These are phyloP conservation scores for Eupithecia subfuscata DNA, from an alignment of 2,888 invertebrate genomes.

Conservation along the genomic window DNA sequence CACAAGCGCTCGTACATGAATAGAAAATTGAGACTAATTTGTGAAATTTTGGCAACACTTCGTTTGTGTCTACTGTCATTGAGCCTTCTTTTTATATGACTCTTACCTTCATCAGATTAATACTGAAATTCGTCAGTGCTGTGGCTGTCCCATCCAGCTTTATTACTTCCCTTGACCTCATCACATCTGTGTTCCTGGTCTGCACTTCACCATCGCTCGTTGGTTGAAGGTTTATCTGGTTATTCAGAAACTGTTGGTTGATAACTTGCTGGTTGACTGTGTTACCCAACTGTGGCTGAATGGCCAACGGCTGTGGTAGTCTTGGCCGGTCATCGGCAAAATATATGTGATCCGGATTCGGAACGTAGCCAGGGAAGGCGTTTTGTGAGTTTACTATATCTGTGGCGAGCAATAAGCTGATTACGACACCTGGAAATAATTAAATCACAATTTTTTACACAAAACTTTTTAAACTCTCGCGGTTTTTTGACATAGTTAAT, in stretches of 20 bases:
- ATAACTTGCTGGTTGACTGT: neutral
- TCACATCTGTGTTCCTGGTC: neutral
- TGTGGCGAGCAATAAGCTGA: conserved; percentile 14
- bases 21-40: too few species aligned
- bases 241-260: conserved; percentile 4
- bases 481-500: too few species aligned
- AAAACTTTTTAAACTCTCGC: too few species aligned
- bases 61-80: too few species aligned
- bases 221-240: neutral
- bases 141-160: conserved; percentile 25
- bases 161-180: conserved; percentile 11
- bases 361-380: conserved; percentile 2
- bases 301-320: neutral
- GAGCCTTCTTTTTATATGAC: too few species aligned
- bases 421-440: conserved; percentile 16
- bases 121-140: conserved; percentile 38
- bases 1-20: too few species aligned
- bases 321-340: conserved; percentile 28
- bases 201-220: conserved; percentile 5
- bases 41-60: too few species aligned
- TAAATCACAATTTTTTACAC: neutral
- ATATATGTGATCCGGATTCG: conserved; percentile 29
- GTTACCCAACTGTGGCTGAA: neutral
- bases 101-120: conserved; percentile 40
- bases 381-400: conserved; percentile 16